phyloP scores from a whole-genome alignment of 2,888 invertebrate genomes.

The Steromphala cineraria region DNA sequence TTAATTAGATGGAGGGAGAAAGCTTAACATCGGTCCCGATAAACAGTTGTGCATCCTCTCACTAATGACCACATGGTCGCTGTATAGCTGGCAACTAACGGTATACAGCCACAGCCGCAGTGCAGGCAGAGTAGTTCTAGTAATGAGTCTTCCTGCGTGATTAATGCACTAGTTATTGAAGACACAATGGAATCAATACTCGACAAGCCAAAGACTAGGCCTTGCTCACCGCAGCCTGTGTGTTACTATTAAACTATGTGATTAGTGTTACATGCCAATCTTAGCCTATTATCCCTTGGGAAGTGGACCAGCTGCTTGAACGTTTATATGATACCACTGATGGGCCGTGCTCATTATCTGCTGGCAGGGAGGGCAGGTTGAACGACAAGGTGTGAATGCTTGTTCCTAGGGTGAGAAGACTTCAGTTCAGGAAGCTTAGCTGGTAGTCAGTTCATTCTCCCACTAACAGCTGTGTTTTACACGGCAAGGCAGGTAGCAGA shows the following conservation, averaged over 20 bases:
- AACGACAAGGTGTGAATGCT: constrained; percentile 15
- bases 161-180: constrained; percentile 16
- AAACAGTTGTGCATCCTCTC: not conserved
- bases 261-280: constrained; percentile 32
- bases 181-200: constrained; percentile 15
- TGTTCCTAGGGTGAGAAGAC: constrained; percentile 9
- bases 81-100: no score
- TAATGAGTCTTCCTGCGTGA: constrained; percentile 13
- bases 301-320: constrained; percentile 28
- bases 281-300: constrained; percentile 32
- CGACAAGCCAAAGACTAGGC: not conserved
- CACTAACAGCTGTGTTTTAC: no score
- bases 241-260: constrained; percentile 33
- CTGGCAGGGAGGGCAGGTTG: constrained; percentile 12
- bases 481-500: not conserved
- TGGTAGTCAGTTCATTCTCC: no score
- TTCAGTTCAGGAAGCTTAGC: not conserved
- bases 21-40: constrained; percentile 1
- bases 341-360: constrained; percentile 24
- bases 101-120: no score
- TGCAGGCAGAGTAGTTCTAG: not conserved
- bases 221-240: constrained; percentile 7
- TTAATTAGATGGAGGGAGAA: not conserved
- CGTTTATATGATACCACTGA: constrained; percentile 25
- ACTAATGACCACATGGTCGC: not conserved